Percentiles rank a stretch among this genome's conserved stretches.
phyloP scores from a whole-genome alignment of 2,888 invertebrate genomes.

The Netelia inedita region DNA sequence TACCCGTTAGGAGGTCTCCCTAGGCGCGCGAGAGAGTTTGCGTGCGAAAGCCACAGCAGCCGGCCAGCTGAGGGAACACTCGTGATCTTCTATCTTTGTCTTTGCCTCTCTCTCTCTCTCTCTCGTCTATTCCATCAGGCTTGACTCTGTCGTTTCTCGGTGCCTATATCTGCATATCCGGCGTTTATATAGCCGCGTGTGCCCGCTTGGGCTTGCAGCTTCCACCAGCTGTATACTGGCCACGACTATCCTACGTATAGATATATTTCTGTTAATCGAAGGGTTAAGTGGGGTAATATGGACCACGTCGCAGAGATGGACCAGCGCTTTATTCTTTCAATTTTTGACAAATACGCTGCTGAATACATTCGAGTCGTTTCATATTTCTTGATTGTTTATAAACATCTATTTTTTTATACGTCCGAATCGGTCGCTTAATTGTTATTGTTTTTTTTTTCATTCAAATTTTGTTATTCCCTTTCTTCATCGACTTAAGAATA shows the following conservation, averaged over 20 bases:
- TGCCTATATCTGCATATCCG: constrained; percentile 67
- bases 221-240: constrained; percentile 62
- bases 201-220: constrained; percentile 46
- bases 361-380: too few species aligned
- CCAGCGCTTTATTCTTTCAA: too few species aligned
- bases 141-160: constrained; percentile 44
- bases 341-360: too few species aligned
- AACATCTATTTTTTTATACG: too few species aligned
- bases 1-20: constrained; percentile 51
- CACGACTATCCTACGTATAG: constrained; percentile 6
- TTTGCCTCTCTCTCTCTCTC: constrained; percentile 21
- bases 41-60: constrained; percentile 67
- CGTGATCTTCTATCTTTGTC: constrained; percentile 25
- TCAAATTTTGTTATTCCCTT: too few species aligned
- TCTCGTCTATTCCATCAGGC: constrained; percentile 25
- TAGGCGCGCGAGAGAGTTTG: constrained; percentile 53
- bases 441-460: not conserved
- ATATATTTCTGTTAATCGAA: not conserved
- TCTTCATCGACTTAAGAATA: too few species aligned
- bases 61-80: constrained; percentile 65
- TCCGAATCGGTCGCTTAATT: too few species aligned
- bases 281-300: too few species aligned
- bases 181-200: constrained; percentile 48
- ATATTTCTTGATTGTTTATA: too few species aligned
- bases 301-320: too few species aligned